Evolutionary conservation across 2,888 invertebrate species (phyloP).

Genomic region (Altica lythri): DNA sequence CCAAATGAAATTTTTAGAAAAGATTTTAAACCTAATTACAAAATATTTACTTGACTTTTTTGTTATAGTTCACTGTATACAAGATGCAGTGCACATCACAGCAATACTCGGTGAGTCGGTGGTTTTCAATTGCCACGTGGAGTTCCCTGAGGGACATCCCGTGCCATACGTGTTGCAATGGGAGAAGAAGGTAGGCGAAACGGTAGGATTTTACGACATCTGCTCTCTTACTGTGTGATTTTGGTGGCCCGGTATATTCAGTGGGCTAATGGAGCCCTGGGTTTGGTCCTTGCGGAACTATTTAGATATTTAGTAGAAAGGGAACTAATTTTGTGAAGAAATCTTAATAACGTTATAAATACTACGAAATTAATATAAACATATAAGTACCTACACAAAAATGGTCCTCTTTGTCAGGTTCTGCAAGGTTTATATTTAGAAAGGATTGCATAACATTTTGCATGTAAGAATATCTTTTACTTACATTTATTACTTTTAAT

Average conservation of each 20-base stretch:
- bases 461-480: background rate
- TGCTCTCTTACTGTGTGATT: conserved; percentile 55
- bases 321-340: conserved; percentile 12
- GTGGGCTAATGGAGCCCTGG: conserved; percentile 23
- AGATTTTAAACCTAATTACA: conserved; percentile 13
- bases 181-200: conserved; percentile 98
- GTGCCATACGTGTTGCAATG: conserved; percentile 98
- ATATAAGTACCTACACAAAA: too few relatives aligned
- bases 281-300: conserved; percentile 30
- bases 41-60: too few relatives aligned
- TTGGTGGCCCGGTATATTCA: conserved; percentile 24
- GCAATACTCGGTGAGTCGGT: conserved; percentile 96
- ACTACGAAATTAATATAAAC: too few relatives aligned
- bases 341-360: too few relatives aligned
- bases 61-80: conserved; percentile 72
- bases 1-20: too few relatives aligned
- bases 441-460: conserved; percentile 18
- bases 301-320: conserved; percentile 3
- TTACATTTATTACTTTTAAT: background rate
- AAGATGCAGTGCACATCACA: conserved; percentile 95
- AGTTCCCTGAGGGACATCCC: conserved; percentile 93
- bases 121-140: conserved; percentile 97
- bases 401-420: conserved; percentile 13
- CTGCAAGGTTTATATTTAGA: conserved; percentile 19
- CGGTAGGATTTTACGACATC: conserved; percentile 80